Evolutionary conservation across 2,888 invertebrate species (phyloP).

Genomic region (Lycophotia porphyrea): DNA sequence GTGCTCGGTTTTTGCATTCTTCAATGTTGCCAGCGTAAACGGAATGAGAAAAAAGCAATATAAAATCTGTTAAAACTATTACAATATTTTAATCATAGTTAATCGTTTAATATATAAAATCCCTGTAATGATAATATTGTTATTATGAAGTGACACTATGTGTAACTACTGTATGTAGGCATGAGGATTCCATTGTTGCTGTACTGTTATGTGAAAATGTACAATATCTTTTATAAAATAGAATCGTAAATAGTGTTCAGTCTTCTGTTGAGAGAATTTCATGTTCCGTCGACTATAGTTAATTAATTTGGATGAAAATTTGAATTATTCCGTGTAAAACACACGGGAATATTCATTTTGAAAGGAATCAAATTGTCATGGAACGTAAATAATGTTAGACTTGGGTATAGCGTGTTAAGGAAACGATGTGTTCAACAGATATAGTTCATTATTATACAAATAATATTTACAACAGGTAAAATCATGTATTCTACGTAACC

Average conservation of each 20-base stretch:
- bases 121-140: slow-evolving; percentile 90
- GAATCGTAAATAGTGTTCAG: slow-evolving; percentile 89
- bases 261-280: slow-evolving; percentile 86
- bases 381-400: slow-evolving; percentile 68
- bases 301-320: slow-evolving; percentile 67
- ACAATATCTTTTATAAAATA: slow-evolving; percentile 88
- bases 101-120: slow-evolving; percentile 89
- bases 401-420: slow-evolving; percentile 74
- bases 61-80: slow-evolving; percentile 85
- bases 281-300: slow-evolving; percentile 73
- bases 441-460: slow-evolving; percentile 78
- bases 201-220: slow-evolving; percentile 83
- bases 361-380: slow-evolving; percentile 55
- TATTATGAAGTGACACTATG: slow-evolving; percentile 85
- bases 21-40: slow-evolving; percentile 72
- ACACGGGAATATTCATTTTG: slow-evolving; percentile 63
- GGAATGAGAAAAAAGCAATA: slow-evolving; percentile 80
- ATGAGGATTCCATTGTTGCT: slow-evolving; percentile 73
- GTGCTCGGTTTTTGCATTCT: slow-evolving; percentile 62
- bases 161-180: slow-evolving; percentile 66
- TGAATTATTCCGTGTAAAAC: slow-evolving; percentile 57
- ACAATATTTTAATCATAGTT: slow-evolving; percentile 87
- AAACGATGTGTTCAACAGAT: slow-evolving; percentile 76
- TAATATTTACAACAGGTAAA: slow-evolving; percentile 81
- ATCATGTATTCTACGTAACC: slow-evolving; percentile 71